Base-by-base conservation (phyloP, 2,888 invertebrate genomes). In the Drosophila siamana region DNA sequence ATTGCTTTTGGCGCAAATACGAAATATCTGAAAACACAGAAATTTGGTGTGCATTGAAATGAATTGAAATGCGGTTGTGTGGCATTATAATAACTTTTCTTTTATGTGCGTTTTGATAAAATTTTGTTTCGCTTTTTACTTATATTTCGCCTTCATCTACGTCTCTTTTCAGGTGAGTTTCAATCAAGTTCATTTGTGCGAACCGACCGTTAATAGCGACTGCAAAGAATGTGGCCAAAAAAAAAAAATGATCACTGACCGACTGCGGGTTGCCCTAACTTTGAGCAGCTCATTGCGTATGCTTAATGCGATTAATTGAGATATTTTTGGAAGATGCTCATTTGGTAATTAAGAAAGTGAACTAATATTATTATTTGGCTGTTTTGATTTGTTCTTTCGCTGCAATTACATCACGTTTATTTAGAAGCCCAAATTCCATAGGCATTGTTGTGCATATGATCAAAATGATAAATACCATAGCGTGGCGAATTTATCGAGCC, bases 1-100 rank as follows among this genome's bases (percentile, higher is more conserved):
- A 82, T 82, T 82, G 68, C 74, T 60, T 67, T 50, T 64, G 68
- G 30, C 68, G 47, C 74, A 50, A 50, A 40, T 43, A 60, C 13
- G 13, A 63, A 38, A 19, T n/a, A 51, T 16, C 11, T 36, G 19
- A 36, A 36, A 65, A 51, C n/a, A 16, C 8, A 38, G 19, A 41
- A 24, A 33, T 1, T 19, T 19, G 19, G 1, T 19, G 19, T n/a
- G n/a, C n/a, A n/a, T 19, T 19, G 19, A 19, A 19, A 19, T 3
- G 26, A 13, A 28, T 40, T 48, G 38, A 56, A 26, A 46, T 33
- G 7, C 13, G 26, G 22, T 13, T 44, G 15, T 24, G 19, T 7
- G 4, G 15, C 16, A 13, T 15, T 22, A 13, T 16, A 44, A 13
- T 16, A 44, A 4, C 4, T 19, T 16, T 19, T 6, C 30, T 19